Percentiles rank a stretch among this genome's conserved stretches.
phyloP scores from a whole-genome alignment of 2,888 invertebrate species.

The Cosmorhoe ocellata region DNA sequence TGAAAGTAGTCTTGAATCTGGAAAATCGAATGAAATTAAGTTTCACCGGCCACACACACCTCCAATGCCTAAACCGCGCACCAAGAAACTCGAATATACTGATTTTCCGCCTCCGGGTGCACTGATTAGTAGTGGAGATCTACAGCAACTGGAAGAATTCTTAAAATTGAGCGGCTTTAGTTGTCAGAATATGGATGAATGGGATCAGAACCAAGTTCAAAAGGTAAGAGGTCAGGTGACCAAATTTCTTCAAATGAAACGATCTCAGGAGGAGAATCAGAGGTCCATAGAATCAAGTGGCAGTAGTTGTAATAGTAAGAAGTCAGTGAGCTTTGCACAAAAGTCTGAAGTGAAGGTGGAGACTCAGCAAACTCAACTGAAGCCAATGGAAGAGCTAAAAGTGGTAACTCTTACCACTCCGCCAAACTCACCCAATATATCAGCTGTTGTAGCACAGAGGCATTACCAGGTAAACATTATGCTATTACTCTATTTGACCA shows the following conservation, averaged over 20 bases:
- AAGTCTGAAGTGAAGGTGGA: constrained; percentile 69
- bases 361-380: constrained; percentile 68
- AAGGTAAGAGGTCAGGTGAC: constrained; percentile 87
- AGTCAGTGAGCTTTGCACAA: constrained; percentile 90
- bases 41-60: constrained; percentile 77
- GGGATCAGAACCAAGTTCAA: constrained; percentile 86
- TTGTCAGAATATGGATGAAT: constrained; percentile 85
- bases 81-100: constrained; percentile 73
- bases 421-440: constrained; percentile 89
- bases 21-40: constrained; percentile 79
- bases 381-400: constrained; percentile 78
- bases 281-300: constrained; percentile 83
- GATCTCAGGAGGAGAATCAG: constrained; percentile 85
- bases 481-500: constrained; percentile 23
- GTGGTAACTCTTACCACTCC: constrained; percentile 82
- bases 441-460: constrained; percentile 82
- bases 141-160: constrained; percentile 87
- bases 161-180: constrained; percentile 87
- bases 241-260: constrained; percentile 86
- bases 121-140: constrained; percentile 83
- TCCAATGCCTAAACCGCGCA: constrained; percentile 77
- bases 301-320: constrained; percentile 84
- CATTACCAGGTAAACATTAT: constrained; percentile 80
- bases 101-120: constrained; percentile 78
- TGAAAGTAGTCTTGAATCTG: constrained; percentile 82